Percentiles rank a stretch among this genome's conserved stretches.
These are phyloP conservation scores for Pterocles orientalis DNA, from an alignment of 2,113 vertebrate genomes.

Conservation along the genomic window DNA sequence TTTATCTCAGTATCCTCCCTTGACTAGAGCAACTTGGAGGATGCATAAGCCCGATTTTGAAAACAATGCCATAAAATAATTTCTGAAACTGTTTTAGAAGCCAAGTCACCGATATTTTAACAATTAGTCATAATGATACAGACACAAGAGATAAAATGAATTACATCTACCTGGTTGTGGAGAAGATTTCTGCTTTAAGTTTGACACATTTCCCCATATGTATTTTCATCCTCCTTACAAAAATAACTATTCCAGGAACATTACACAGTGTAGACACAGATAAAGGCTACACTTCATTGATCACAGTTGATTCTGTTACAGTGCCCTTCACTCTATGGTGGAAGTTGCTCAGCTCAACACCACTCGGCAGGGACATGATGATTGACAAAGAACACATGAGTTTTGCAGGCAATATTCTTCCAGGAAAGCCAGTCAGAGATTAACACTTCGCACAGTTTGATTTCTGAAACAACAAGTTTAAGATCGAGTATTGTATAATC, in stretches of 20 bases:
- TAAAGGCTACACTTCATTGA: not conserved
- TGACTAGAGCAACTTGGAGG: not conserved
- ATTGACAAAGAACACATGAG: not conserved
- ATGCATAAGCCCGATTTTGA: not conserved
- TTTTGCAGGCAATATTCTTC: not conserved
- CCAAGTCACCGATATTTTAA: not conserved
- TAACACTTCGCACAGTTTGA: not conserved
- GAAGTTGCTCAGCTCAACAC: not conserved
- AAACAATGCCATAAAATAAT: not conserved
- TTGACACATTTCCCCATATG: not conserved
- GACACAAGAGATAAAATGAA: not conserved
- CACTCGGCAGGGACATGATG: not conserved
- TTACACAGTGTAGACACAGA: not conserved
- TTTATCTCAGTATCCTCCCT: not conserved
- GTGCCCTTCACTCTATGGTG: not conserved
- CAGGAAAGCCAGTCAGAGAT: not conserved
- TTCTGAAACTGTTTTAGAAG: slow-evolving; percentile 1
- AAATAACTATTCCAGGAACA: not conserved
- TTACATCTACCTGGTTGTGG: not conserved
- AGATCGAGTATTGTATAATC: not conserved
- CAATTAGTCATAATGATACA: not conserved
- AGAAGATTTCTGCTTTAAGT: not conserved
- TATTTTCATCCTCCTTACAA: not conserved
- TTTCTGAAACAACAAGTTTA: not conserved
- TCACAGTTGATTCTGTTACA: not conserved